phyloP scores from a whole-genome alignment of 1,140 invertebrate genomes.

The Nebria ingens region DNA sequence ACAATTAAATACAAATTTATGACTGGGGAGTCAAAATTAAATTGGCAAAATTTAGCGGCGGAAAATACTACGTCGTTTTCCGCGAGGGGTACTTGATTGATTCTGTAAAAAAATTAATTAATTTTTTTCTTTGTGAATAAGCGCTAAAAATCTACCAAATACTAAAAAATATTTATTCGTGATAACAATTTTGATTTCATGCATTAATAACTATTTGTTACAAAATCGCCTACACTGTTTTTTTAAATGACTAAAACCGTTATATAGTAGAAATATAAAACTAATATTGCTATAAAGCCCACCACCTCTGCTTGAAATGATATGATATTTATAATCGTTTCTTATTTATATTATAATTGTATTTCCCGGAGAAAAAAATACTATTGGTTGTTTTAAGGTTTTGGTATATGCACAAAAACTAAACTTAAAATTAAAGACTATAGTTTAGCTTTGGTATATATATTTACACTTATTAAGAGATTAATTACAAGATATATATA shows the following conservation, averaged over 20 bases:
- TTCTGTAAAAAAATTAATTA: slow-evolving; percentile 19
- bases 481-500: too few species aligned
- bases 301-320: neutral
- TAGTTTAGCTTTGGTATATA: too few species aligned
- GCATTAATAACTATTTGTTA: neutral
- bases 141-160: neutral
- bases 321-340: too few species aligned
- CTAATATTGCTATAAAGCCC: neutral
- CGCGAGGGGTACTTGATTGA: slow-evolving; percentile 18
- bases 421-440: too few species aligned
- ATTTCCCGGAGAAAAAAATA: too few species aligned
- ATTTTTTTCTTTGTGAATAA: neutral
- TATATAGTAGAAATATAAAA: neutral
- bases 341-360: too few species aligned
- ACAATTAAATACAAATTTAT: neutral
- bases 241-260: neutral
- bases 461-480: too few species aligned
- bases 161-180: neutral
- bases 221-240: neutral
- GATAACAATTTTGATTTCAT: neutral
- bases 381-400: too few species aligned
- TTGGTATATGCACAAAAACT: too few species aligned
- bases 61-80: slow-evolving; percentile 21
- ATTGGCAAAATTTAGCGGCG: neutral
- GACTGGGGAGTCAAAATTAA: too few species aligned